phyloP scores from a whole-genome alignment of 2,888 invertebrate genomes.

The Pristionchus arcanus region DNA sequence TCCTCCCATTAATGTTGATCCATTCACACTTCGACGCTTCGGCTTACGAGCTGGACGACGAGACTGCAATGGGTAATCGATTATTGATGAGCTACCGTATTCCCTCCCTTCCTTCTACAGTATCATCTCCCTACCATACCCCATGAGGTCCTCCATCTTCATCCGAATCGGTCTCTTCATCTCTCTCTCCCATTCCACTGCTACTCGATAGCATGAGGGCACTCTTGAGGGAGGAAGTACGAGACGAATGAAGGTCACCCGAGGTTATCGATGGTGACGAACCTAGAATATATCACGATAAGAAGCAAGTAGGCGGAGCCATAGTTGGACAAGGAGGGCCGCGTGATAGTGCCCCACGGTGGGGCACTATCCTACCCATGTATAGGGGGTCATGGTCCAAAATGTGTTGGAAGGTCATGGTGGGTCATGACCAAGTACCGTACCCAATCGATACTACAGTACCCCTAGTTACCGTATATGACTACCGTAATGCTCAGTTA shows the following conservation, averaged over 20 bases:
- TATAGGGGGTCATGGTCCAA: no score
- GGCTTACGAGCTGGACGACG: constrained; percentile 50
- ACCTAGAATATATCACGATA: not conserved
- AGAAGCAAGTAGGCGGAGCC: not conserved
- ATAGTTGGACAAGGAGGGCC: no score
- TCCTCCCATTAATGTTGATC: not conserved
- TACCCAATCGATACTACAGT: no score
- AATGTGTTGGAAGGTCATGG: no score
- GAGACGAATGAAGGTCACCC: constrained; percentile 8
- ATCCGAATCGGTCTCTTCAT: constrained; percentile 62
- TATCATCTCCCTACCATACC: constrained; percentile 13
- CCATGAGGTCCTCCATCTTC: constrained; percentile 56
- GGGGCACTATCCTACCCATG: no score
- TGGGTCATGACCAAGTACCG: no score
- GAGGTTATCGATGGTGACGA: constrained; percentile 21
- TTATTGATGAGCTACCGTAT: not conserved
- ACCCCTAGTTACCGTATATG: no score
- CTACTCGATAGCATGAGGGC: not conserved
- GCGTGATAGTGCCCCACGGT: no score
- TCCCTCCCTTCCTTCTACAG: not conserved
- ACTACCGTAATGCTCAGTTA: no score
- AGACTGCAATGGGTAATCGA: not conserved
- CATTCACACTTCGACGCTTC: constrained; percentile 54
- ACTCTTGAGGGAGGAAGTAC: constrained; percentile 47
- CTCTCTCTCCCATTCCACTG: constrained; percentile 40